Conservation (phyloP, 1,140 invertebrate genomes). For the Ips typographus region DNA sequence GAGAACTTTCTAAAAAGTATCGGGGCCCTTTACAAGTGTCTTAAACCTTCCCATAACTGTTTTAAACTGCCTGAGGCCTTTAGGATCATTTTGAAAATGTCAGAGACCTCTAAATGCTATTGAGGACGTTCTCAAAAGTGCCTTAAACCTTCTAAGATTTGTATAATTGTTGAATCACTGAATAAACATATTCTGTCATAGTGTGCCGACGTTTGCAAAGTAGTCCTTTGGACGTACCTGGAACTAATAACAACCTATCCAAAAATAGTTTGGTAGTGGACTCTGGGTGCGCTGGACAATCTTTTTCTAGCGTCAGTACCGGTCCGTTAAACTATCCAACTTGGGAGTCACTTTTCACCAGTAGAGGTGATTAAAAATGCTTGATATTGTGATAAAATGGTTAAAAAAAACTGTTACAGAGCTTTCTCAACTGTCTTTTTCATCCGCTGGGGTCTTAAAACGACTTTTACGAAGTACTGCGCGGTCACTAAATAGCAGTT, state of each 20-base stretch:
- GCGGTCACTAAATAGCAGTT: conserved; percentile 20
- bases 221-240: conserved; percentile 44
- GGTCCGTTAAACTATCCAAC: conserved; percentile 34
- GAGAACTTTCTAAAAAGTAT: too few species aligned
- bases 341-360: conserved; percentile 34
- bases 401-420: too few species aligned
- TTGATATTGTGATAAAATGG: too few species aligned
- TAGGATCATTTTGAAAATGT: too few species aligned
- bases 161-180: too few species aligned
- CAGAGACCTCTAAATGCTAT: too few species aligned
- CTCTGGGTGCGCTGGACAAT: conserved; percentile 45
- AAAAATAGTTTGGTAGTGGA: conserved; percentile 44
- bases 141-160: too few species aligned
- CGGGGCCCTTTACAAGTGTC: too few species aligned
- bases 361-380: conserved; percentile 9
- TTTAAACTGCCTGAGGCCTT: too few species aligned
- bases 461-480: conserved; percentile 40
- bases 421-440: conserved; percentile 37
- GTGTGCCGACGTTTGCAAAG: conserved; percentile 39
- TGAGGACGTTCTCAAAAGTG: too few species aligned
- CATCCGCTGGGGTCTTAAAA: conserved; percentile 43
- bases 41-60: too few species aligned
- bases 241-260: conserved; percentile 16
- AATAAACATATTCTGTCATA: not conserved
- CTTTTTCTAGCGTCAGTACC: conserved; percentile 38